Conservation (phyloP, 2,888 invertebrate species). For the Lepidocyrtoides sp. region DNA sequence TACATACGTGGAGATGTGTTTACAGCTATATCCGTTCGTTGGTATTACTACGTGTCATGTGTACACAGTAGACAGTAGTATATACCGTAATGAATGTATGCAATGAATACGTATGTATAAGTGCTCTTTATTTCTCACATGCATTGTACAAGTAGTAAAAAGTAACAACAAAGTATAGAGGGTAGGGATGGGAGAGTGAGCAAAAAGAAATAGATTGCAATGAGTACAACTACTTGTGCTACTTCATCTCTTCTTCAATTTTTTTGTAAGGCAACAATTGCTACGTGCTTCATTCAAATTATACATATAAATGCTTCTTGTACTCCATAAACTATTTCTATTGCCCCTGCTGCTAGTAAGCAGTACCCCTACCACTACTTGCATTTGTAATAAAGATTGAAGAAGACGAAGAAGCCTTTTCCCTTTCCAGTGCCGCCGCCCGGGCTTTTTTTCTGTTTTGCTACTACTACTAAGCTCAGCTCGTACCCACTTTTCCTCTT, state of each 20-base stretch:
- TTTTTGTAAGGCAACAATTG: neutral
- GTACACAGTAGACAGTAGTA: neutral
- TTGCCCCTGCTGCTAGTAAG: neutral
- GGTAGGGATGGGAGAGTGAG: slow-evolving; percentile 2
- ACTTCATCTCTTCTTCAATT: slow-evolving; percentile 16
- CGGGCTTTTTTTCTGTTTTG: neutral
- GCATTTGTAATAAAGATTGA: neutral
- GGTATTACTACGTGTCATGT: too few species aligned
- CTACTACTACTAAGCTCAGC: neutral
- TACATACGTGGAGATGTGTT: neutral
- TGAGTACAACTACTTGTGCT: slow-evolving; percentile 65
- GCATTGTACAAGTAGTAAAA: neutral
- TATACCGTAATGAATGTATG: too few species aligned
- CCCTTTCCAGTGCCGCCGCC: neutral
- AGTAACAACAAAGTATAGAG: neutral
- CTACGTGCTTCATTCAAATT: neutral
- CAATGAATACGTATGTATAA: too few species aligned
- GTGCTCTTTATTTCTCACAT: too few species aligned
- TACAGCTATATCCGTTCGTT: neutral
- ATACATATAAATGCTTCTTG: slow-evolving; percentile 15
- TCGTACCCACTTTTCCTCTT: slow-evolving; percentile 19
- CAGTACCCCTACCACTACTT: slow-evolving; percentile 40
- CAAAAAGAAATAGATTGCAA: slow-evolving; percentile 77
- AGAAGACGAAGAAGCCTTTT: slow-evolving; percentile 28
- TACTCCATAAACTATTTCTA: slow-evolving; percentile 33